Evolutionary conservation across 2,888 invertebrate species (phyloP), one percentile per base, ranked within the genome.

Genomic region (Chloroclystis v-ata): DNA sequence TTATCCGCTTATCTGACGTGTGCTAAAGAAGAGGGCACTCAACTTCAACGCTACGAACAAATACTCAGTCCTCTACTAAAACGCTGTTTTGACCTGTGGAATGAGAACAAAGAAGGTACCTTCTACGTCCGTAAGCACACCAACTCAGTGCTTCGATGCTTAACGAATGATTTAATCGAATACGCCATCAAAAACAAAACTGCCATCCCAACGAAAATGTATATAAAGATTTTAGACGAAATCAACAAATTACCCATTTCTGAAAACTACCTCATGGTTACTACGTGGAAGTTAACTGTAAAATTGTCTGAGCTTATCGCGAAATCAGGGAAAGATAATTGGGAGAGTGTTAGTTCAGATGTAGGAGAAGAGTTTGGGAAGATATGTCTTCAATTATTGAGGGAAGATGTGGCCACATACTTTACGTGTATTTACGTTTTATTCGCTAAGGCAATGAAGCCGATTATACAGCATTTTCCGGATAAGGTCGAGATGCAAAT

Each of bases 401-500:
- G 64, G 54, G 53, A 70, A 38, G 82, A 83, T 46, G 65, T 75
- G 0, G 49, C 57, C 2, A 43, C 51, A 13, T 63, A 69, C 49
- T 79, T 76, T 53, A 52, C 78, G 1, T 69, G 70, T 10, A 75
- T 82, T 56, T 76, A 78, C 43, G 52, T 62, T 24, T 52, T 75
- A 8, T 82, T 71, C 52, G 51, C 64, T 2, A 67, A 65, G 37
- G 65, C 61, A 38, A 54, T 81, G 4, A 12, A 10, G 1, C 30
- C 65, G 29, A 38, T 65, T 11, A 1, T 45, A 5, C 24, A 32
- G 5, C 42, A 61, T 25, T 30, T 56, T 7, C 40, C 48, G 7
- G 25, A 49, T 0, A 29, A 44, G 14, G 32, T 39, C 8, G 50
- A 45, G 10, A 47, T 65, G n/a, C 29, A 35, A 40, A 53, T 72